Evolutionary conservation across 2,113 vertebrate species (phyloP).

Genomic region (Bubalus kerabau): DNA sequence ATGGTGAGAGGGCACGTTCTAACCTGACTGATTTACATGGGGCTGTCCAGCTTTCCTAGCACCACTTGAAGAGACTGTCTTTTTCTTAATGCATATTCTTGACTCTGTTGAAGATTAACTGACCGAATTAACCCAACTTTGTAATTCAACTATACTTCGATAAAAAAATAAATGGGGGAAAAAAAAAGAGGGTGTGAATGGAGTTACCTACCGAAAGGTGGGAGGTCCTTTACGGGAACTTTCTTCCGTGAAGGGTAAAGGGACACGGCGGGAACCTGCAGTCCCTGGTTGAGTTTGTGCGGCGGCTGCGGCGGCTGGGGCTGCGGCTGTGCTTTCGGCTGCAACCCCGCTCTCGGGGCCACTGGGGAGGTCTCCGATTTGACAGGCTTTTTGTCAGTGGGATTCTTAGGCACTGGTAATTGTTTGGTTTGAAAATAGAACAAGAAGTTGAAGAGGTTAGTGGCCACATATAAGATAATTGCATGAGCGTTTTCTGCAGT

Average conservation of each 20-base stretch:
- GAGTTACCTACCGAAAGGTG: conserved; percentile 90
- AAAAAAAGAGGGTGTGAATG: not conserved
- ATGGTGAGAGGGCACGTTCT: not conserved
- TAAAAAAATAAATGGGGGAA: not conserved
- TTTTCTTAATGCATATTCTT: not conserved
- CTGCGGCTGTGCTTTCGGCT: conserved; percentile 82
- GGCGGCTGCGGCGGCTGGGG: conserved; percentile 68
- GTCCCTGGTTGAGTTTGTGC: conserved; percentile 87
- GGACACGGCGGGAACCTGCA: conserved; percentile 94
- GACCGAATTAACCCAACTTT: not conserved
- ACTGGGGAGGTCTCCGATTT: conserved; percentile 94
- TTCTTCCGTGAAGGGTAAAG: conserved; percentile 96
- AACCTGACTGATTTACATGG: not conserved
- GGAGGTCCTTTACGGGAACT: conserved; percentile 95
- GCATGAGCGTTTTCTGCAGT: not conserved
- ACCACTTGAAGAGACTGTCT: not conserved
- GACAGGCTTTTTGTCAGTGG: conserved; percentile 88
- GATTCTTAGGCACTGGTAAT: conserved; percentile 91
- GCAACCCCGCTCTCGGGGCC: conserved; percentile 89
- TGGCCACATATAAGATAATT: not conserved
- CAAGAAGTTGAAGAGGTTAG: not conserved
- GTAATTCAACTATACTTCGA: not conserved
- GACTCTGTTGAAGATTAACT: not conserved
- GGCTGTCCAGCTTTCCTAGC: not conserved
- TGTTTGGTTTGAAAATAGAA: conserved; percentile 53